phyloP scores from a whole-genome alignment of 2,797 vertebrate species.

The Adelosebastes latens region DNA sequence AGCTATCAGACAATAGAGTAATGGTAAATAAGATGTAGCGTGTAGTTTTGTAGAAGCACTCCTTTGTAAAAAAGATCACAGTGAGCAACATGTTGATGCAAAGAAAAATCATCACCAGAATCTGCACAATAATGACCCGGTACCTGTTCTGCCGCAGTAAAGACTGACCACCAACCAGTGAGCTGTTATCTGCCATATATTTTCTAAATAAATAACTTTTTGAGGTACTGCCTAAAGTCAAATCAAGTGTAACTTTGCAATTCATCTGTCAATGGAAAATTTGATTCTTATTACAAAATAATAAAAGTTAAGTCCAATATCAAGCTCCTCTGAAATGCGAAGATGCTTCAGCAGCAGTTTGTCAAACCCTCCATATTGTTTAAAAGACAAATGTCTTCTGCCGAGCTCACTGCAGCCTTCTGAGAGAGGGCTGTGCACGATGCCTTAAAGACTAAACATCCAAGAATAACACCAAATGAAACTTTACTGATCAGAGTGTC shows the following conservation, averaged over 20 bases:
- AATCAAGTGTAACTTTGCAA: background rate
- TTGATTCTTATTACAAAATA: background rate
- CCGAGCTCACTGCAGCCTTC: background rate
- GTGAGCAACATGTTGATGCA: conserved; percentile 66
- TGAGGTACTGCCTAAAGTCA: background rate
- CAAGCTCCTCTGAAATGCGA: background rate
- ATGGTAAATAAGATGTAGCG: conserved; percentile 75
- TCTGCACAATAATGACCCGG: conserved; percentile 37
- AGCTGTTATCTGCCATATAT: conserved; percentile 12
- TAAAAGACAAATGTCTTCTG: background rate
- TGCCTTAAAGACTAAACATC: background rate
- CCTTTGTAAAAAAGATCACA: conserved; percentile 64
- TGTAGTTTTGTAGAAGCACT: conserved; percentile 47
- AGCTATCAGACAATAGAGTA: conserved; percentile 60
- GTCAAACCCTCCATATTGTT: background rate
- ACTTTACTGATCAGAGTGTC: background rate
- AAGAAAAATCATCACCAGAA: conserved; percentile 58
- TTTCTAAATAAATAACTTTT: background rate
- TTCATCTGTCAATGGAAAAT: no score
- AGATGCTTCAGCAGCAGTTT: background rate
- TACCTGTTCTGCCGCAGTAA: accelerated
- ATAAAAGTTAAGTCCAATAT: background rate
- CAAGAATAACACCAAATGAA: background rate
- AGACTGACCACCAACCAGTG: background rate
- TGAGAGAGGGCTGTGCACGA: background rate